Evolutionary conservation across 2,113 vertebrate genomes (phyloP), one percentile per base, ranked within the genome.

Genomic region (Cranoglanis bouderius): DNA sequence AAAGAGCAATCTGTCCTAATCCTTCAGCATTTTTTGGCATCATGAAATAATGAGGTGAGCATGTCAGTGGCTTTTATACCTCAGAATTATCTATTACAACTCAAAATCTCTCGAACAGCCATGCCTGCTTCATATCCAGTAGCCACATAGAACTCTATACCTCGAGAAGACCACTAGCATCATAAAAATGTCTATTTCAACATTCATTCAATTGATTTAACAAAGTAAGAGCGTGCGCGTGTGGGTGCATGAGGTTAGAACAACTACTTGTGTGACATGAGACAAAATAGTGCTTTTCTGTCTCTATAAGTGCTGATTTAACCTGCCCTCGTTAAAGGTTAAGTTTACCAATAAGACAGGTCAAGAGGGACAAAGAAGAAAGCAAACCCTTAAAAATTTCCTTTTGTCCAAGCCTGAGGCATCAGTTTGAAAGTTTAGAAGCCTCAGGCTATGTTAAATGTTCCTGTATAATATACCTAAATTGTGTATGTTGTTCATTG

Each of bases 71-170:
- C 38, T 59, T 90, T 67, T 55, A 49, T 55, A 43, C 77, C n/a
- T 14, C 12, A 35, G n/a, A 53, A 55, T 26, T 67, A 85, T 85
- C 85, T 55, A 87, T 87, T 85, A 85, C 57, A 82, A 46, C 81
- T 82, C 74, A 83, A 80, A 85, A 77, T 70, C 78, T 80, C 89
- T 91, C 65, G 87, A 88, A 87, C 82, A 43, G 85, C 43, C 85
- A 85, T 77, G 84, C 67, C 59, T 51, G 59, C 80, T 86, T 51
- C 59, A 57, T n/a, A 59, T 85, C 38, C 55, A 40, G 75, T 61
- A 29, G 83, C 84, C 88, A 53, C 72, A n/a, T 61, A 85, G 29
- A 75, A 80, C 32, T 81, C 57, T 29, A 72, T 70, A 74, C 78
- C 7, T 32, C 82, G 74, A 75, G 55, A 83, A 43, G 55, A 32